Conservation (phyloP, 1,140 invertebrate genomes). For the Aphaenogaster rudis region DNA sequence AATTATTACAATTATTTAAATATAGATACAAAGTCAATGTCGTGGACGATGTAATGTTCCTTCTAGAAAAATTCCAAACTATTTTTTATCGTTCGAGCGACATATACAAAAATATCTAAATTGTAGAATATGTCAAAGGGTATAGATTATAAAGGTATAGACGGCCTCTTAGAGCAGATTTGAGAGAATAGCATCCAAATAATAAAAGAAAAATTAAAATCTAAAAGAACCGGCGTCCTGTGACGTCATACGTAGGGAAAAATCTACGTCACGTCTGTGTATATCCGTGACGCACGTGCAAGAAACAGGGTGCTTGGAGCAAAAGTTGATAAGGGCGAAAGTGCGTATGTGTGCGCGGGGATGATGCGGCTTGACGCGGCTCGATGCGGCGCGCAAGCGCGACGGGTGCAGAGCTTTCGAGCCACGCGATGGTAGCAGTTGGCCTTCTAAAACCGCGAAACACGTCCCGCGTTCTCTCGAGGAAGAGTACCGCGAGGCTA, state of each 20-base stretch:
- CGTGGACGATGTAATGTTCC: neutral
- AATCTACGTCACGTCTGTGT: slow-evolving; percentile 29
- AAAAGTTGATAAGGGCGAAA: slow-evolving; percentile 63
- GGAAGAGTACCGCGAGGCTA: slow-evolving; percentile 59
- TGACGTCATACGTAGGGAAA: slow-evolving; percentile 21
- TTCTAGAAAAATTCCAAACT: neutral
- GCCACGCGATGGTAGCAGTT: slow-evolving; percentile 77
- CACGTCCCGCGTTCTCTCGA: slow-evolving; percentile 68
- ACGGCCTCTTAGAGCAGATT: neutral
- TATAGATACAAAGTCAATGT: neutral
- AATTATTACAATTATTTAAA: neutral
- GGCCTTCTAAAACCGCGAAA: slow-evolving; percentile 76
- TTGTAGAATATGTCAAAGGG: neutral
- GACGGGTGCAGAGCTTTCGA: slow-evolving; percentile 70
- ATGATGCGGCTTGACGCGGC: slow-evolving; percentile 71
- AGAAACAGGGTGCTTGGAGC: slow-evolving; percentile 41
- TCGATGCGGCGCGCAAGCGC: slow-evolving; percentile 72
- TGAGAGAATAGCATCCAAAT: neutral
- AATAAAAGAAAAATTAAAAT: slow-evolving; percentile 26
- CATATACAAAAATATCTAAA: neutral
- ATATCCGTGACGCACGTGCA: slow-evolving; percentile 58
- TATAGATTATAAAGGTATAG: neutral
- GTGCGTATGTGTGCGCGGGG: slow-evolving; percentile 65
- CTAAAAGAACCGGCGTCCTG: neutral
- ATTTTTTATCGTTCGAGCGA: neutral